A percentile compares a stretch with the other conserved stretches of the same genome.
Conservation (phyloP, 2,888 invertebrate genomes). For the Carabus problematicus region DNA sequence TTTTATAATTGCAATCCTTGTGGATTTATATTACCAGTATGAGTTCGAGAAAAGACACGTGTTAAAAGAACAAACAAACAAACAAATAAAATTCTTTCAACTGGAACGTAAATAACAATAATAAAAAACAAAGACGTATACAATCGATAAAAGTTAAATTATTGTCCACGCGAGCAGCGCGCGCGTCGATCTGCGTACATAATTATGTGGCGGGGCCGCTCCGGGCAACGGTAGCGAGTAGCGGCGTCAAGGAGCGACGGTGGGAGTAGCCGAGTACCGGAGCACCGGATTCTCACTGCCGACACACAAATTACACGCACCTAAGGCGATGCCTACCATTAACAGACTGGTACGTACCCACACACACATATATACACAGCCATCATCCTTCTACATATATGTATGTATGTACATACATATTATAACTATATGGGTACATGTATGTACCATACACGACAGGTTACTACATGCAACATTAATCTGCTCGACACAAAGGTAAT, state of each 20-base stretch:
- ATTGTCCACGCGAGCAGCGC: constrained; percentile 11
- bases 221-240: constrained; percentile 9
- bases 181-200: not conserved
- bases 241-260: constrained; percentile 17
- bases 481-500: too few relatives aligned
- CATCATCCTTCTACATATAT: too few relatives aligned
- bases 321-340: constrained; percentile 17
- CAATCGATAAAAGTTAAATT: constrained; percentile 12
- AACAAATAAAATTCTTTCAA: too few relatives aligned
- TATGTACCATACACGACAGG: too few relatives aligned
- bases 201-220: constrained; percentile 7
- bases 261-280: constrained; percentile 4
- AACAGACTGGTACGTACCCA: not conserved
- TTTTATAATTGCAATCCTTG: too few relatives aligned
- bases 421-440: too few relatives aligned
- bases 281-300: constrained; percentile 8
- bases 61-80: too few relatives aligned
- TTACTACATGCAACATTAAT: too few relatives aligned
- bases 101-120: not conserved
- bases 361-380: too few relatives aligned
- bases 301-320: constrained; percentile 17
- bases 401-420: too few relatives aligned
- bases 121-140: not conserved
- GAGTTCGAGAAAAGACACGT: too few relatives aligned
- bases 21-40: too few relatives aligned